These are phyloP conservation scores for Paedocypris sp. DNA, from an alignment of 2,113 vertebrate species.

Conservation along the genomic window DNA sequence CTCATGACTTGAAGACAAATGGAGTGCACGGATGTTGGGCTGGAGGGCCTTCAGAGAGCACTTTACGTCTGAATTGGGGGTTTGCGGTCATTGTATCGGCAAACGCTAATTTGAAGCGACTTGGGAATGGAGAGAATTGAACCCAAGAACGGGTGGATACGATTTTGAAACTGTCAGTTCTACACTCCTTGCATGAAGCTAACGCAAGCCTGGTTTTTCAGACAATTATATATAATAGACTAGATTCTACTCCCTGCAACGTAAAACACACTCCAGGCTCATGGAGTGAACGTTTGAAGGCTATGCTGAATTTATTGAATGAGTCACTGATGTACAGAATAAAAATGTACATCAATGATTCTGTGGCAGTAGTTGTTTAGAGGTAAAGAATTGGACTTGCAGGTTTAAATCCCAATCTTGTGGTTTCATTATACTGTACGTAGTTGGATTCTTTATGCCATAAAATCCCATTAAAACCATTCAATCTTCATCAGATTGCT, in stretches of 20 bases:
- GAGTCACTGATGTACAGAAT: too few species aligned
- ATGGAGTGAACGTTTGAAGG: background rate
- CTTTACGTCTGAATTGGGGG: background rate
- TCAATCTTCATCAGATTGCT: too few species aligned
- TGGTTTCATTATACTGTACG: too few species aligned
- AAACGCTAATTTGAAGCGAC: slow-evolving; percentile 14
- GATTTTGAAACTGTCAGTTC: slow-evolving; percentile 17
- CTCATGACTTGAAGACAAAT: background rate
- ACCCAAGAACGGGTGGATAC: background rate
- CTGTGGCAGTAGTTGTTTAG: too few species aligned
- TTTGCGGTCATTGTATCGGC: slow-evolving; percentile 20
- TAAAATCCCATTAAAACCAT: too few species aligned
- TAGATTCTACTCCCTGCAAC: background rate
- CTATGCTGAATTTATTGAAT: too few species aligned
- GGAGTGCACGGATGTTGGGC: background rate
- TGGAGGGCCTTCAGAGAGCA: slow-evolving; percentile 2
- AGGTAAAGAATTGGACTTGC: too few species aligned
- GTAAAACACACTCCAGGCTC: too few species aligned
- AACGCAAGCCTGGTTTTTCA: slow-evolving; percentile 4
- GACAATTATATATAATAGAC: background rate
- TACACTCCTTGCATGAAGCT: background rate
- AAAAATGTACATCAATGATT: too few species aligned
- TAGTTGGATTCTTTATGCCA: too few species aligned
- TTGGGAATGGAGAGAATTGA: background rate
- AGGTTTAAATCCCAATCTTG: too few species aligned